A percentile compares a stretch with the other conserved stretches of the same genome.
Conservation (phyloP, 2,797 vertebrate species). For the Danio jaintianensis region DNA sequence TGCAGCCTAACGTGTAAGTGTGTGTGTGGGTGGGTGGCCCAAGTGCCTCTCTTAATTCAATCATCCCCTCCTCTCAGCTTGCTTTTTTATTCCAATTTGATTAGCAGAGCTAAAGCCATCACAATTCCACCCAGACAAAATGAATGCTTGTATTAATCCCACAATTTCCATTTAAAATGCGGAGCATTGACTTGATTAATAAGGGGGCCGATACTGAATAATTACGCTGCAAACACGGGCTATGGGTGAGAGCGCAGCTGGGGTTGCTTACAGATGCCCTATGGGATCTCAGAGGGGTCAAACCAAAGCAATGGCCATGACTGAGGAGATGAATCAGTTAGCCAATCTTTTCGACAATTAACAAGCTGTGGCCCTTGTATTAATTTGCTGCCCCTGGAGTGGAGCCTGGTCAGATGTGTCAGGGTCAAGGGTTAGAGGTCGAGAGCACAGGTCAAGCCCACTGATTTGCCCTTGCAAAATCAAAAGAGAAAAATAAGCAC, state of each 20-base stretch:
- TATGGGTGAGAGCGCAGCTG: conserved; percentile 96
- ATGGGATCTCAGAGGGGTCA: conserved; percentile 91
- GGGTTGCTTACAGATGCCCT: conserved; percentile 91
- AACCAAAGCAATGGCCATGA: conserved; percentile 99
- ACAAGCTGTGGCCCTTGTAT: conserved; percentile 92
- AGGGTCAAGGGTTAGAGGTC: conserved; percentile 94
- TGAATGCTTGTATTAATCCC: conserved; percentile 99
- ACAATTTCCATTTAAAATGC: conserved; percentile 99
- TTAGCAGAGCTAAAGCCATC: conserved; percentile 96
- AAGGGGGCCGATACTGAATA: conserved; percentile 98
- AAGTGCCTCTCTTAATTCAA: conserved; percentile 91
- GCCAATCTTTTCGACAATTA: conserved; percentile 99
- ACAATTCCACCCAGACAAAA: conserved; percentile 96
- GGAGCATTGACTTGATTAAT: conserved; percentile 99
- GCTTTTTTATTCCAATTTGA: conserved; percentile 98
- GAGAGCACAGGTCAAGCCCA: conserved; percentile 92
- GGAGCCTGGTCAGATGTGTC: conserved; percentile 97
- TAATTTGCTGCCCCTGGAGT: conserved; percentile 97
- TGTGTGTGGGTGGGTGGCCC: conserved; percentile 77
- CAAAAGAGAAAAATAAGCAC: conserved; percentile 67
- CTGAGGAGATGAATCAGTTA: conserved; percentile 99
- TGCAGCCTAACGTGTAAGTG: conserved; percentile 89
- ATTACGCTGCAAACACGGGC: conserved; percentile 92
- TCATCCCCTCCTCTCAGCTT: conserved; percentile 89
- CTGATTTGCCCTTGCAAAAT: conserved; percentile 79